These are phyloP conservation scores for Pseudachorutes palmiensis DNA, from an alignment of 1,140 invertebrate genomes.

Conservation along the genomic window DNA sequence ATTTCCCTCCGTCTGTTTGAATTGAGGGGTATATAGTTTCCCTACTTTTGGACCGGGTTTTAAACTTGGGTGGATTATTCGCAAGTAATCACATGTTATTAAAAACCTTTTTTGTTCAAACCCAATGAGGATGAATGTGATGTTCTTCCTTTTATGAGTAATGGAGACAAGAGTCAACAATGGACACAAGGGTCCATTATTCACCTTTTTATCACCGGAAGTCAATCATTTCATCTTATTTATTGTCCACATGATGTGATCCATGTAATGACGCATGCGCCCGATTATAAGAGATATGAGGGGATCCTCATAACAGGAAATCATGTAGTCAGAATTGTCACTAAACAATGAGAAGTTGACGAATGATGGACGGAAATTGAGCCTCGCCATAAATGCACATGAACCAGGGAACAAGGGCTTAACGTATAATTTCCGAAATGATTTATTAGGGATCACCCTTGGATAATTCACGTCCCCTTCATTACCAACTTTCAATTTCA, in stretches of 20 bases:
- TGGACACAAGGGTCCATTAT: not conserved
- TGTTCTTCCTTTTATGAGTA: not conserved
- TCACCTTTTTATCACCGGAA: not conserved
- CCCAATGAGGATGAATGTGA: not conserved
- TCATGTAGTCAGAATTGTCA: too few species aligned
- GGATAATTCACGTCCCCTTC: too few species aligned
- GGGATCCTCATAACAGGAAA: too few species aligned
- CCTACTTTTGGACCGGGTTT: not conserved
- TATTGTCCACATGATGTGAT: not conserved
- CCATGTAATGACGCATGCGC: not conserved
- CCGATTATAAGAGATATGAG: not conserved
- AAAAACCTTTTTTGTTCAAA: not conserved
- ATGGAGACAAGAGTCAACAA: too few species aligned
- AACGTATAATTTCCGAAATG: too few species aligned
- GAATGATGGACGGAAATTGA: too few species aligned
- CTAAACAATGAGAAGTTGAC: too few species aligned
- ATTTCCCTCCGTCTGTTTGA: not conserved
- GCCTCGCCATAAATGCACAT: too few species aligned
- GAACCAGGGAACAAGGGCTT: too few species aligned
- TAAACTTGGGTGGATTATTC: too few species aligned
- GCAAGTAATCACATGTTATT: not conserved
- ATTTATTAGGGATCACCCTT: too few species aligned
- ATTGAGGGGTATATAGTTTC: not conserved
- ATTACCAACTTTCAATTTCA: too few species aligned
- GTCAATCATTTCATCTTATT: not conserved